These are phyloP conservation scores for Eira barbara DNA, from an alignment of 2,113 vertebrate genomes.

Conservation along the genomic window DNA sequence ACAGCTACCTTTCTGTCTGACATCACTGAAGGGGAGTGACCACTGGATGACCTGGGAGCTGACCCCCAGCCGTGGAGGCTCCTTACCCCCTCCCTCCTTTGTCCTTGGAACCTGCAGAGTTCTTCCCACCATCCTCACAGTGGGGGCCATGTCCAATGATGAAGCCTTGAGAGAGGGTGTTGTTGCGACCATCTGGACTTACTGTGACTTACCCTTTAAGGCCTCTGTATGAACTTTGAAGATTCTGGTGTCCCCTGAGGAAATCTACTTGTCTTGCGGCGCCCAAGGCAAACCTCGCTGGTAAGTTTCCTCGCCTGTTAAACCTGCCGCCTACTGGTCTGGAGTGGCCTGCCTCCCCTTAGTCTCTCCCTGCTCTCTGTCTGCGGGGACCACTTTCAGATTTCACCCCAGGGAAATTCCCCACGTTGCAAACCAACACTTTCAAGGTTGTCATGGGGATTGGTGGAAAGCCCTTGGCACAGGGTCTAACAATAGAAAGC, in stretches of 20 bases:
- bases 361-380: neutral
- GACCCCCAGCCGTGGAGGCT: too few species aligned
- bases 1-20: neutral
- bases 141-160: neutral
- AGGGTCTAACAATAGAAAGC: neutral
- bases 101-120: neutral
- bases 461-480: neutral
- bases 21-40: neutral
- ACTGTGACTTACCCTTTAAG: neutral
- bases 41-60: neutral
- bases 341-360: neutral
- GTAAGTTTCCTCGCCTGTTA: neutral
- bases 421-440: neutral
- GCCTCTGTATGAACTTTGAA: neutral
- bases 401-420: neutral
- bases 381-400: neutral
- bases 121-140: neutral
- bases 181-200: neutral
- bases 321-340: neutral
- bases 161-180: neutral
- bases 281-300: neutral
- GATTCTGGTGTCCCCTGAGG: neutral
- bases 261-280: neutral
- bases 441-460: neutral
- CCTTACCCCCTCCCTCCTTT: neutral